Percentiles rank a stretch among this genome's conserved stretches.
Evolutionary conservation across 2,797 vertebrate genomes (phyloP).

Genomic region (Leptodactylus fallax): DNA sequence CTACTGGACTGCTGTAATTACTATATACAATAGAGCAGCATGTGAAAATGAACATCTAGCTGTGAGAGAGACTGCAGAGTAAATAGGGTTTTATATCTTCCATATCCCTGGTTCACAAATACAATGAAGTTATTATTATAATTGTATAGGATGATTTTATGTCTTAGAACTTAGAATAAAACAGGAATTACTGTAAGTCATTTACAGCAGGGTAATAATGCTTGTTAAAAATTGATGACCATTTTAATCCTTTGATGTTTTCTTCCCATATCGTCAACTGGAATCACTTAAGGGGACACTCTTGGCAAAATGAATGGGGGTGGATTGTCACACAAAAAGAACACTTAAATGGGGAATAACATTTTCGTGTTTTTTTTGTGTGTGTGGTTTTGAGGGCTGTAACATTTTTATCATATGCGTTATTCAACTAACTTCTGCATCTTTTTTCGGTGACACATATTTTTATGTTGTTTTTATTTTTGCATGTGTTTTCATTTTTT

Average conservation of each 20-base stretch:
- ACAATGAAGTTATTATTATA: background rate
- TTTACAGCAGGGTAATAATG: background rate
- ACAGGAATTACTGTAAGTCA: too few relatives aligned
- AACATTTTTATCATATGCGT: too few relatives aligned
- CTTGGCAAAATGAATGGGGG: too few relatives aligned
- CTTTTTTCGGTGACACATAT: too few relatives aligned
- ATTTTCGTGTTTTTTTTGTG: too few relatives aligned
- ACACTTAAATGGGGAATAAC: too few relatives aligned
- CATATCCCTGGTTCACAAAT: background rate
- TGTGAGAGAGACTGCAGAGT: background rate
- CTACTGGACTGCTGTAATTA: slow-evolving; percentile 4
- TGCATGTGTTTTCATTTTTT: too few relatives aligned
- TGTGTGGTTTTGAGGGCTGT: too few relatives aligned
- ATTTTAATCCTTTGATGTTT: background rate
- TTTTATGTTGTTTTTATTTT: too few relatives aligned
- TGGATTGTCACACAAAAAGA: too few relatives aligned
- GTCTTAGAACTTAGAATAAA: too few relatives aligned
- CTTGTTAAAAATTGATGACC: background rate
- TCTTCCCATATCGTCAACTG: background rate
- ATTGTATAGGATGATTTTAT: background rate
- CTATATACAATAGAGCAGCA: background rate
- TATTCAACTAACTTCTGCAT: too few relatives aligned
- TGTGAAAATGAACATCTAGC: background rate
- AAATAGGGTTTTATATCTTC: slow-evolving; percentile 2
- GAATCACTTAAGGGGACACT: background rate